Evolutionary conservation across 1,140 invertebrate species (phyloP), one percentile per base, ranked within the genome.

Genomic region (Apis laboriosa): DNA sequence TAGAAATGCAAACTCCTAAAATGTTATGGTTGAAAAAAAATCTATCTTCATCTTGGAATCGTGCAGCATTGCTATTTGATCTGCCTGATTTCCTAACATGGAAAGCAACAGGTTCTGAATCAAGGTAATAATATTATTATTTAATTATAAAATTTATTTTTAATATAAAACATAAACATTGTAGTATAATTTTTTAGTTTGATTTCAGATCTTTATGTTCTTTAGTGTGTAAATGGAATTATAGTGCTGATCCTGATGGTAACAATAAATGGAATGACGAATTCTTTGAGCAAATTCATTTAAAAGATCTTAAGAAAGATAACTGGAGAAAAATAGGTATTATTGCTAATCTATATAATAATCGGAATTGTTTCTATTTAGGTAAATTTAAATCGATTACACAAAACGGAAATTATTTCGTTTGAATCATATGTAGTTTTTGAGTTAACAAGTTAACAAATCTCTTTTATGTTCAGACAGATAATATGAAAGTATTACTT

Each of bases 1-100:
- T 98, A 11, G 98, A 99, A 95, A 99, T 99, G 98, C 96, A 99
- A 95, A 96, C 97, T 55, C 98, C 98, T 0, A 99, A 99, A 94
- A 92, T 99, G n/a, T 91, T 99, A 1, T 99, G 99, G 99, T 91
- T 99, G 0, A 99, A 99, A 90, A 96, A 95, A 90, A 96, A 98
- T 94, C 90, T 98, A 56, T 92, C 95, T 13, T 85, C 95, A 12
- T 96, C 95, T 81, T 99, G 97, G 96, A 80, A 94, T 8, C 95
- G 96, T 80, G 96, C 96, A 72, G 95, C 95, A 63, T 95, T 96
- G 78, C 97, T 98, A 84, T 98, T 99, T 94, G 98, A 99, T 94
- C 94, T 99, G 21, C 98, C 98, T 0, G 99, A 99, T 94, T 99
- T 97, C 92, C 93, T 99, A 9, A 98, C 98, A 1, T 99, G 98